These are phyloP conservation scores for Arge pagana DNA, from an alignment of 2,888 invertebrate genomes.

Conservation along the genomic window DNA sequence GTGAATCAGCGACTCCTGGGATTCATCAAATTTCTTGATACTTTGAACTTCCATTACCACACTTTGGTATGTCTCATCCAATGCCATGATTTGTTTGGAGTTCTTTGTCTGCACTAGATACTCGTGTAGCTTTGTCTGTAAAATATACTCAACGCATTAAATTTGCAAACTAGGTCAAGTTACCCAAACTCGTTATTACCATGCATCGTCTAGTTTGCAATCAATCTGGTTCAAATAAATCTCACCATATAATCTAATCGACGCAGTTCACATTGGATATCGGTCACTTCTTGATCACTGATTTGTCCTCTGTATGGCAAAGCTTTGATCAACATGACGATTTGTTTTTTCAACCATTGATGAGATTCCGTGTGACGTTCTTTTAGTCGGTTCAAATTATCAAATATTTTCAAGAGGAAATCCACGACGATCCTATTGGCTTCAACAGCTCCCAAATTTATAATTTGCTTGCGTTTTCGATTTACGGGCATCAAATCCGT, in stretches of 20 bases:
- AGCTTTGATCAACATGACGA: neutral
- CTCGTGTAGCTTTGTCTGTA: constrained; percentile 9
- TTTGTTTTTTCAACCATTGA: constrained; percentile 7
- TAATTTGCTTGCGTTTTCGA: neutral
- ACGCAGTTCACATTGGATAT: neutral
- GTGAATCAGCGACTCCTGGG: neutral
- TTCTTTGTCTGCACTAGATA: neutral
- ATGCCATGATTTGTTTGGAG: neutral
- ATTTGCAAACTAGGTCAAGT: neutral
- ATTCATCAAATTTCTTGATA: constrained; percentile 3
- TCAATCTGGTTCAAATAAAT: neutral
- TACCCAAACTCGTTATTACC: neutral
- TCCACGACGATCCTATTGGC: neutral
- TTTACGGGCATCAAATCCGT: neutral
- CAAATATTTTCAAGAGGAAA: neutral
- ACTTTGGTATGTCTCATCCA: neutral
- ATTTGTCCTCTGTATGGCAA: constrained; percentile 7
- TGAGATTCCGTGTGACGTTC: neutral
- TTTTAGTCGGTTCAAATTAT: neutral
- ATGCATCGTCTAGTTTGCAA: neutral
- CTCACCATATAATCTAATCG: constrained; percentile 11
- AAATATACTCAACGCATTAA: neutral
- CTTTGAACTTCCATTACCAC: neutral
- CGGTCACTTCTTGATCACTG: neutral
- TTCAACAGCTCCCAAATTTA: constrained; percentile 6